Conservation (phyloP, 2,888 invertebrate species). For the Orthosia gothica region DNA sequence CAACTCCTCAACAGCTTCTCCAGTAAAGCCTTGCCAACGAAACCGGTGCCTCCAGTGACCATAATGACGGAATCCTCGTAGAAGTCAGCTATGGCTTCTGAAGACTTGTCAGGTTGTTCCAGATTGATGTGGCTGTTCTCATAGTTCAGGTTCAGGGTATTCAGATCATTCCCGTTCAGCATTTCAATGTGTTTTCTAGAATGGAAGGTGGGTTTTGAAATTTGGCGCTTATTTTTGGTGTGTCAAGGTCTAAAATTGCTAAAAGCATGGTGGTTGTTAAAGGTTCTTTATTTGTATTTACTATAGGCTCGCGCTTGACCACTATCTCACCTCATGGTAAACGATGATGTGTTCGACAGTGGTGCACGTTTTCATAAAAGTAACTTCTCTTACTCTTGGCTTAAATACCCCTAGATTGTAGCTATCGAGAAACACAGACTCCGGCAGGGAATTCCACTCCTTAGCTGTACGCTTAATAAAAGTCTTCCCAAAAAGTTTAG, state of each 20-base stretch:
- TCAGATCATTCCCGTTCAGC: constrained; percentile 84
- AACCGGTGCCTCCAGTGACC: constrained; percentile 93
- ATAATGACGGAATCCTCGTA: constrained; percentile 90
- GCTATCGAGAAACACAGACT: no score
- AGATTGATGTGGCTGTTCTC: constrained; percentile 64
- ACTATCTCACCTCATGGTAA: no score
- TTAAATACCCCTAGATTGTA: no score
- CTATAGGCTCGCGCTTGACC: no score
- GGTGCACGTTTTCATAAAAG: no score
- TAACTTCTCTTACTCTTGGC: no score
- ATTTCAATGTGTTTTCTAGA: constrained; percentile 80
- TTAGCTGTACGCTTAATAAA: no score
- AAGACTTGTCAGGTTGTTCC: constrained; percentile 68
- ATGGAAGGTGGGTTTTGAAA: neutral
- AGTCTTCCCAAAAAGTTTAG: no score
- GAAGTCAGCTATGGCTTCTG: constrained; percentile 86
- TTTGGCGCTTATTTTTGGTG: neutral
- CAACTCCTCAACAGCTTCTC: constrained; percentile 98
- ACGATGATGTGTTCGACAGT: no score
- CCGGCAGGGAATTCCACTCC: no score
- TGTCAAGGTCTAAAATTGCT: neutral
- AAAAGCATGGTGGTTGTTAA: neutral
- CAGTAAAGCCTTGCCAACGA: constrained; percentile 97
- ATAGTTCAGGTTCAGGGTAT: constrained; percentile 77
- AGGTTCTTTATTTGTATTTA: no score